Base-by-base conservation (phyloP, 35 echinoderm and acorn worm species). In the Heliocidaris erythrogramma region DNA sequence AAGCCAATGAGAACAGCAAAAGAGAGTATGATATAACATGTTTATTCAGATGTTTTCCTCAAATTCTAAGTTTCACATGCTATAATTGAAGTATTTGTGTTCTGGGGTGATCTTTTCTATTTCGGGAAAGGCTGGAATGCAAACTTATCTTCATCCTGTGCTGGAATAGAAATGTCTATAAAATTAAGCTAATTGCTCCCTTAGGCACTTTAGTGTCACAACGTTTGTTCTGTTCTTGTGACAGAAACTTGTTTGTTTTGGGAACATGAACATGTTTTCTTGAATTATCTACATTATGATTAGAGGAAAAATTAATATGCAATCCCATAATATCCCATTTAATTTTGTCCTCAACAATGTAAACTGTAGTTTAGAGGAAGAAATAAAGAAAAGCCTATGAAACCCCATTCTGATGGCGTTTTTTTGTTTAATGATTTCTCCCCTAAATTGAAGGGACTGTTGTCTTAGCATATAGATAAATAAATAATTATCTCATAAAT, bases 11-110 rank as follows among this genome's bases (percentile, higher is more conserved):
- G n/a, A n/a, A n/a, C n/a, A n/a, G n/a, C n/a, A n/a, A n/a, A n/a
- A n/a, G n/a, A n/a, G n/a, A 78, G 17, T 78, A 69, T 69, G 3
- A 78, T 78, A 78, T 78, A 21, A 78, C 27, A n/a, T 27, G 7
- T 78, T 5, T 8, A n/a, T 78, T 18, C 27, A 21, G 18, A 78
- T 78, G 18, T 0, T 78, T 27, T 24, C 21, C 27, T 53, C 50
- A 53, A 53, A 56, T 56, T 2, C 52, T 0, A 56, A 56, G 52
- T 12, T 56, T 56, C 52, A 27, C 27, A n/a, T n/a, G 65, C 18
- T 78, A n/a, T 78, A 78, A 78, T 78, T 27, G 65, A 78, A 78
- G 65, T 24, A 78, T 78, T 78, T 78, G 65, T 78, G 65, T 78
- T 78, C 27, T 78, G 65, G 18, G 4, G 27, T 78, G 27, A 27